Conservation (phyloP, 2,888 invertebrate species). For the Nudaria mundana region DNA sequence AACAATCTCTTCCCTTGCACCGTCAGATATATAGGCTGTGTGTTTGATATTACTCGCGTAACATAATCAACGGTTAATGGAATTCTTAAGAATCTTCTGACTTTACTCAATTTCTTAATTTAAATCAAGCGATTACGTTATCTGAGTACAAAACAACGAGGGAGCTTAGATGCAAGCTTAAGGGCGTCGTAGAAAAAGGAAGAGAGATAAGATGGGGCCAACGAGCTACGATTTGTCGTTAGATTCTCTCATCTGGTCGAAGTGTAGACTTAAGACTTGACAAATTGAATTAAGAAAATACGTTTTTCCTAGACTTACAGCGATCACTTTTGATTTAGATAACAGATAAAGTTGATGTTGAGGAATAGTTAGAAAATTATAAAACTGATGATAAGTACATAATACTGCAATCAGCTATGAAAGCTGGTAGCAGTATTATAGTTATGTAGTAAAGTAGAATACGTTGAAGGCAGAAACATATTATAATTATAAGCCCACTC, state of each 20-base stretch:
- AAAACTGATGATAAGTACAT: neutral
- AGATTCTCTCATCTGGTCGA: conserved; percentile 33
- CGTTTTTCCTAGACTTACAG: neutral
- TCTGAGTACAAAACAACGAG: conserved; percentile 46
- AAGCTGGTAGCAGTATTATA: neutral
- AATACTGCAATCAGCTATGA: neutral
- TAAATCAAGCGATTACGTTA: conserved; percentile 52
- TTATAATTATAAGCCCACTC: too few species aligned
- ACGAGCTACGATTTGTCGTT: conserved; percentile 33
- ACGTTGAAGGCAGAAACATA: too few species aligned
- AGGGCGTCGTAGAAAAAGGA: conserved; percentile 26
- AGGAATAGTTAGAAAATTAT: neutral
- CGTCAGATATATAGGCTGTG: neutral
- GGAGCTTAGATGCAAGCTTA: conserved; percentile 30
- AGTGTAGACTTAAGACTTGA: conserved; percentile 34
- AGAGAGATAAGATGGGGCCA: conserved; percentile 34
- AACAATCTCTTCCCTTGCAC: too few species aligned
- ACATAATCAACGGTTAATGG: neutral
- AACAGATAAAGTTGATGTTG: neutral
- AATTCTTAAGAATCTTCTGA: conserved; percentile 4
- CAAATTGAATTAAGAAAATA: conserved; percentile 35
- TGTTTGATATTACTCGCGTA: neutral
- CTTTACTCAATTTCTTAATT: conserved; percentile 57
- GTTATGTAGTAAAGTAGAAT: too few species aligned
- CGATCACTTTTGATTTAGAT: conserved; percentile 9